Evolutionary conservation across 2,113 vertebrate genomes (phyloP).

Genomic region (Perca schrenkii): DNA sequence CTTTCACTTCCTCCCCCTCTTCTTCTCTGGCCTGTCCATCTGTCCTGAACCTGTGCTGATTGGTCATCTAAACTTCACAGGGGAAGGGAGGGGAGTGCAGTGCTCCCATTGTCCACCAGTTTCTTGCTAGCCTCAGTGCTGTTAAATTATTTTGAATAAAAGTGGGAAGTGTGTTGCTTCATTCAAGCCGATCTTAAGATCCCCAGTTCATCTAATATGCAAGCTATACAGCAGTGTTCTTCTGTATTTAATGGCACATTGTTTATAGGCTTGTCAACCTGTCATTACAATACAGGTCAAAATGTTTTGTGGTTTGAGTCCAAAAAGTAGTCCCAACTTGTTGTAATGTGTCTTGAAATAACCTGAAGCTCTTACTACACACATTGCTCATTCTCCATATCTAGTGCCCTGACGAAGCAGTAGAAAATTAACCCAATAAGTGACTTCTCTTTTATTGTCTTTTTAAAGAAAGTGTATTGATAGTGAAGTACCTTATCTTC

Average conservation of each 20-base stretch:
- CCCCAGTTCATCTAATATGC: neutral
- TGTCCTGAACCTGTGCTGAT: conserved; percentile 49
- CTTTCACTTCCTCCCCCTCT: conserved; percentile 22
- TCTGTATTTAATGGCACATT: neutral
- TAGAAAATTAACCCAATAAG: conserved; percentile 6
- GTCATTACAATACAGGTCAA: neutral
- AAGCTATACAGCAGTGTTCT: neutral
- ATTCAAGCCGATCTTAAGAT: too few relatives aligned
- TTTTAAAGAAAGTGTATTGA: neutral
- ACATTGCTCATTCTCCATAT: conserved; percentile 7
- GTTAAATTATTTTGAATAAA: neutral
- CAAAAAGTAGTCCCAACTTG: neutral
- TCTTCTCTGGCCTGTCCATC: conserved; percentile 56
- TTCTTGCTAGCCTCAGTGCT: conserved; percentile 7
- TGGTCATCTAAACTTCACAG: conserved; percentile 34
- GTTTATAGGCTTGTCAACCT: neutral
- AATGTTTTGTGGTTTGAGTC: neutral
- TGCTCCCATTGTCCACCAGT: conserved; percentile 31
- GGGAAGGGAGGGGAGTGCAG: conserved; percentile 28
- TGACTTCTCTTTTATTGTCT: conserved; percentile 2
- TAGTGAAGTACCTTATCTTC: neutral
- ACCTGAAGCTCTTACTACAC: neutral
- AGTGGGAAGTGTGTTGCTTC: neutral
- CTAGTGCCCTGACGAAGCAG: neutral
- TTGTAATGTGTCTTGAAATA: conserved; percentile 32